Conservation (phyloP, 2,888 invertebrate genomes). For the Venusia cambrica region DNA sequence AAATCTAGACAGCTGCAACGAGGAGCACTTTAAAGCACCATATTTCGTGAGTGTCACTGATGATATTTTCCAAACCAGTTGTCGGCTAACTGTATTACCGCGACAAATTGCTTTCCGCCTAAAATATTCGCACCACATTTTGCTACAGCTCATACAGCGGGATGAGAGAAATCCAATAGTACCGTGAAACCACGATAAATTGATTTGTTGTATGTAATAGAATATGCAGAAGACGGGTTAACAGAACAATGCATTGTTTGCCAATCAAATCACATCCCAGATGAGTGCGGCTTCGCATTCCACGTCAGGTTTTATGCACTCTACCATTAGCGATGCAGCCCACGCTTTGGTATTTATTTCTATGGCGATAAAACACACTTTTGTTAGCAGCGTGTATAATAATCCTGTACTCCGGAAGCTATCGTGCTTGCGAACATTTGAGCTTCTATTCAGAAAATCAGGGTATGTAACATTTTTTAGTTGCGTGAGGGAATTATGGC, state of each 20-base stretch:
- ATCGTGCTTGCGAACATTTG: slow-evolving; percentile 44
- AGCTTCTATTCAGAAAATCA: slow-evolving; percentile 46
- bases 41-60: slow-evolving; percentile 24
- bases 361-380: slow-evolving; percentile 33
- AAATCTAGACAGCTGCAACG: slow-evolving; percentile 14
- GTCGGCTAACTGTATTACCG: slow-evolving; percentile 39
- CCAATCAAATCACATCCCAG: slow-evolving; percentile 60
- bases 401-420: slow-evolving; percentile 43
- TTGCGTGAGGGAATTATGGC: slow-evolving; percentile 28
- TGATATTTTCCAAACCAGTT: slow-evolving; percentile 41
- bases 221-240: slow-evolving; percentile 36
- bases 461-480: slow-evolving; percentile 26
- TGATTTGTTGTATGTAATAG: slow-evolving; percentile 34
- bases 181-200: slow-evolving; percentile 30
- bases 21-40: slow-evolving; percentile 4
- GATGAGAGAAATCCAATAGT: slow-evolving; percentile 11
- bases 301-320: slow-evolving; percentile 27
- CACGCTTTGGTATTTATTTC: slow-evolving; percentile 35
- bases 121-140: slow-evolving; percentile 36
- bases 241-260: slow-evolving; percentile 56
- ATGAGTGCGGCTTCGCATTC: slow-evolving; percentile 30
- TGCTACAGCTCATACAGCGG: slow-evolving; percentile 26
- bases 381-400: slow-evolving; percentile 15
- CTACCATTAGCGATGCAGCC: slow-evolving; percentile 18
- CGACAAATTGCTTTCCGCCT: slow-evolving; percentile 36